Conservation (phyloP, 2,797 vertebrate genomes). For the Menidia menidia region DNA sequence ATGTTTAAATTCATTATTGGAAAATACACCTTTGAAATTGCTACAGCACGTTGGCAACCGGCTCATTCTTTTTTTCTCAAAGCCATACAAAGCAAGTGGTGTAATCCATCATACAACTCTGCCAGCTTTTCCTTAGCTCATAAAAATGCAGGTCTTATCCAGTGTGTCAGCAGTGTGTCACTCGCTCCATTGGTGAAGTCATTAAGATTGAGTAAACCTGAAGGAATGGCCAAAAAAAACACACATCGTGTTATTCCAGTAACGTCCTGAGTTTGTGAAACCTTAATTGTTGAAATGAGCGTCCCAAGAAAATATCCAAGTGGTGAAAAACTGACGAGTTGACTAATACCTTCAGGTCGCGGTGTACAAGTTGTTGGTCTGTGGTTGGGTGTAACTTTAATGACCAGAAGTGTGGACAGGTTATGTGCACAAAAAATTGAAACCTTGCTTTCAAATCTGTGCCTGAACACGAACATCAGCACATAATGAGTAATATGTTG, state of each 20-base stretch:
- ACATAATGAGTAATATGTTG: conserved; percentile 63
- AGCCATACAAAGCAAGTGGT: conserved; percentile 49
- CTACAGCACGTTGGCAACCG: conserved; percentile 43
- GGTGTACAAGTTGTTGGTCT: conserved; percentile 21
- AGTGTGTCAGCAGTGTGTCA: conserved; percentile 53
- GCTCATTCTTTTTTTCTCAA: conserved; percentile 46
- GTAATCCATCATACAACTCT: conserved; percentile 56
- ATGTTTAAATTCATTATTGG: conserved; percentile 45
- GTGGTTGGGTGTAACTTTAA: conserved; percentile 50
- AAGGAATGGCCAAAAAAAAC: conserved; percentile 58
- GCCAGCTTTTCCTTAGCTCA: conserved; percentile 41
- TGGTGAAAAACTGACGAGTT: conserved; percentile 34
- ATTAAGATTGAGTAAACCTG: conserved; percentile 38
- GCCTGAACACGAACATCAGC: conserved; percentile 30
- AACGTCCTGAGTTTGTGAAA: conserved; percentile 13
- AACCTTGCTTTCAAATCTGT: conserved; percentile 45
- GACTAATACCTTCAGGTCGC: conserved; percentile 54
- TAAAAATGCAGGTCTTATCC: conserved; percentile 43
- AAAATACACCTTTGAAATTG: conserved; percentile 35
- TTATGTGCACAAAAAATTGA: conserved; percentile 35
- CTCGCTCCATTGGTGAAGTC: conserved; percentile 42
- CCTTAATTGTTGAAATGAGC: conserved; percentile 28
- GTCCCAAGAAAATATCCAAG: conserved; percentile 11
- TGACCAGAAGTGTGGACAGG: conserved; percentile 59
- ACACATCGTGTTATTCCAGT: conserved; percentile 35